Conservation (phyloP, 2,888 invertebrate species). For the Diplazon laetatorius region DNA sequence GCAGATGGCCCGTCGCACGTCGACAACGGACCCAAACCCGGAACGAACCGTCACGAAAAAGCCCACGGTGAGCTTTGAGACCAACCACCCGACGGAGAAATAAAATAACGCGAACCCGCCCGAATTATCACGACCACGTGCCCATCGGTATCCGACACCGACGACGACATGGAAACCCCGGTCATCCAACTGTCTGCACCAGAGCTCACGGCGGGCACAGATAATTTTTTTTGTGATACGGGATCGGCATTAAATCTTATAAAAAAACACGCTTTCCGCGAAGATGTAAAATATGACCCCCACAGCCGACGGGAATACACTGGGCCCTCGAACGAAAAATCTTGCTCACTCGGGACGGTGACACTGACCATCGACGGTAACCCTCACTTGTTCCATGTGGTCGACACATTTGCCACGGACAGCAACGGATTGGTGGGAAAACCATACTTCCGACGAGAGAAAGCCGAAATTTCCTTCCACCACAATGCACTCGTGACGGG, state of each 20-base stretch:
- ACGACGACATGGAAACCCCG: too few species aligned
- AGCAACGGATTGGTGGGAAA: conserved; percentile 6
- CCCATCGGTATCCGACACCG: too few species aligned
- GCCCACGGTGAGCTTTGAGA: neutral
- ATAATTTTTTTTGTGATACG: too few species aligned
- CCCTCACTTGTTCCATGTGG: conserved; percentile 19
- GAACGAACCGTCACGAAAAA: neutral
- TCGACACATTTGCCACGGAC: neutral
- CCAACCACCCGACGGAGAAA: neutral
- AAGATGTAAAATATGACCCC: neutral
- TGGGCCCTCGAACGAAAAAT: neutral
- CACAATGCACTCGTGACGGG: conserved; percentile 14
- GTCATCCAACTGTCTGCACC: too few species aligned
- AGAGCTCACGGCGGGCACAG: too few species aligned
- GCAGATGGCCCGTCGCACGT: neutral
- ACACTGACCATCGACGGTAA: neutral
- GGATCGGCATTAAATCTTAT: too few species aligned
- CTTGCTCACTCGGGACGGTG: conserved; percentile 4
- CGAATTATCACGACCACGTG: too few species aligned
- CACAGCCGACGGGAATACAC: too few species aligned
- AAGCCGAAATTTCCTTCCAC: conserved; percentile 29
- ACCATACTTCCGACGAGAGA: neutral
- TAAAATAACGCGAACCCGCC: too few species aligned
- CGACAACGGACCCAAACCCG: neutral
- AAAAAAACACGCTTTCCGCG: too few species aligned